Base-by-base conservation (phyloP, 92 coral and sea anemone genomes). In the Zoanthus gigantus region DNA sequence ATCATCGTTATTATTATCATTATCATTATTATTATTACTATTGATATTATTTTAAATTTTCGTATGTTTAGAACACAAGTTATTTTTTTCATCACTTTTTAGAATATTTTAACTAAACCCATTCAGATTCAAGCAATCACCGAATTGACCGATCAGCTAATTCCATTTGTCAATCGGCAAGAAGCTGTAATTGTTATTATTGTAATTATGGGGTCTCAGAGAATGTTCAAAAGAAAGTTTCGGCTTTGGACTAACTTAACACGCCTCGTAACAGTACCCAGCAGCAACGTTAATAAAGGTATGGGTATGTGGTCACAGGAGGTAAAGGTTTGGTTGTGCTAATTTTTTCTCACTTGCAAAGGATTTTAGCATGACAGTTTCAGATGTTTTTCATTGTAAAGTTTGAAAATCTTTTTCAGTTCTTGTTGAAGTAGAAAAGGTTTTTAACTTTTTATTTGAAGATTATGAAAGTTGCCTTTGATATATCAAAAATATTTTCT, bases 351-450 rank as follows among this genome's bases (percentile, higher is more conserved):
- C 37, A 67, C 18, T 67, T 67, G 72, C 15, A 67, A 18, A 67
- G 72, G 30, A 67, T 67, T 67, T 67, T 67, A 67, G 72, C 72
- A 67, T 67, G 30, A 67, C 29, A 67, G 15, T 67, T 67, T 67
- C 72, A 67, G 72, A 15, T 67, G 72, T 67, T 28, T 67, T 67
- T 67, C 72, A 31, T 67, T 67, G 29, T 67, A 67, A 67, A 67
- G 72, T 67, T 5, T 67, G 72, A 67, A 67, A 67, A 31, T 67
- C 29, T 67, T 67, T 67, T 67, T 31, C 29, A 31, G 18, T 15
- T 67, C 29, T 67, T 67, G 72, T 67, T 67, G 72, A 67, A 67
- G 72, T 67, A 15, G 72, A 67, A 67, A 67, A 67, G 18, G 72
- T 67, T 67, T 28, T 15, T 67, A 31, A 67, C 15, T 67, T 67